A percentile compares a stretch with the other conserved stretches of the same genome.
Conservation (phyloP, 2,797 vertebrate genomes). For the Hemibagrus guttatus region DNA sequence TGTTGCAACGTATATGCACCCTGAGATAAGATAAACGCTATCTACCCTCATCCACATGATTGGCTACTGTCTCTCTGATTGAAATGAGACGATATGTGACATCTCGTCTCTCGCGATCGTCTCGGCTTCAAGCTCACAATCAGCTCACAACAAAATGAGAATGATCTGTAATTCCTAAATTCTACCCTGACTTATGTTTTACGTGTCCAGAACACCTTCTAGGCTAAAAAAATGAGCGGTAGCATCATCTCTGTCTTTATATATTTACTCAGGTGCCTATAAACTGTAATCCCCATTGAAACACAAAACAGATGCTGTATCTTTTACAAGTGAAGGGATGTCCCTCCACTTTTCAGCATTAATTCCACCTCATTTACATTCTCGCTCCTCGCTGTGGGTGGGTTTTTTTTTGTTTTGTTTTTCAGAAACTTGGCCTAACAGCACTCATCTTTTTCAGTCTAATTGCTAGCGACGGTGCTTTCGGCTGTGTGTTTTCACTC, state of each 20-base stretch:
- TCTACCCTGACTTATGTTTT: not conserved
- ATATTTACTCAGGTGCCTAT: not conserved
- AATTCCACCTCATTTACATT: slow-evolving; percentile 15
- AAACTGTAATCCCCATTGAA: not conserved
- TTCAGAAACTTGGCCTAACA: not conserved
- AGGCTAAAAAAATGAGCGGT: not conserved
- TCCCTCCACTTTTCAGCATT: not conserved
- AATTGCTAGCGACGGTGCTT: slow-evolving; percentile 3
- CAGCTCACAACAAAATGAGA: not conserved
- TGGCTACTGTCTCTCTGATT: not conserved
- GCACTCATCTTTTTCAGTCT: slow-evolving; percentile 10
- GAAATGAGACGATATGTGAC: not conserved
- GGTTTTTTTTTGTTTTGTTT: not conserved
- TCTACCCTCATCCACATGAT: not conserved
- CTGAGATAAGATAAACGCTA: too few relatives aligned
- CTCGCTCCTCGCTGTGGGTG: not conserved
- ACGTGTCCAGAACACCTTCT: not conserved
- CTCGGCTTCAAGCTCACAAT: not conserved
- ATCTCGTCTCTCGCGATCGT: too few relatives aligned
- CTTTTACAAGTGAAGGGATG: not conserved
- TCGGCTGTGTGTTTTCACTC: not conserved
- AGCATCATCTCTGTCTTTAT: not conserved
- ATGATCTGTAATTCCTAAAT: not conserved
- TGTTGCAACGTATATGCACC: too few relatives aligned
- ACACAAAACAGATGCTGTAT: not conserved